phyloP scores from a whole-genome alignment of 92 coral and sea anemone species.

The Palythoa grandiflora region DNA sequence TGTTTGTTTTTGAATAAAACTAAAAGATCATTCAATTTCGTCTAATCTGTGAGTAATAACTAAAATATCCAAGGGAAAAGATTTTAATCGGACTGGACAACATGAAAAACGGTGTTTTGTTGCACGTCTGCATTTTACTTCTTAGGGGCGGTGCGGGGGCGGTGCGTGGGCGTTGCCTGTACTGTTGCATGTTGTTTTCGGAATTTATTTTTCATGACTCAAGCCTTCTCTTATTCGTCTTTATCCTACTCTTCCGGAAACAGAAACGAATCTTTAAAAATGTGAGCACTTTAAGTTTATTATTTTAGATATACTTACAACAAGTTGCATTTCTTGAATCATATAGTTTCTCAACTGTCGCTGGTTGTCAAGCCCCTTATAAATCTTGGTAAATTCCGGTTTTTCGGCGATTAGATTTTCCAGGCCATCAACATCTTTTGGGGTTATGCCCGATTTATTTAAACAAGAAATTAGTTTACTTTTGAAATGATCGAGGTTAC shows the following conservation, averaged over 20 bases:
- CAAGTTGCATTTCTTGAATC: background rate
- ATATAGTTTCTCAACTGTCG: background rate
- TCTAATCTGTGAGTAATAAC: background rate
- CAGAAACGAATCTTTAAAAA: too few species aligned
- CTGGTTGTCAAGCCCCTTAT: background rate
- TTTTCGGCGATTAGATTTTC: background rate
- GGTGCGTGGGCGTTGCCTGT: background rate
- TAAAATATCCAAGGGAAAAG: background rate
- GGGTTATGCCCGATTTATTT: background rate
- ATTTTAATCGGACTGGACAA: background rate
- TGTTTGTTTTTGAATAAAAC: background rate
- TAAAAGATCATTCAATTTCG: background rate
- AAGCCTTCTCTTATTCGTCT: background rate
- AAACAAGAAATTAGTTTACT: background rate
- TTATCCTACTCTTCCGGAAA: background rate
- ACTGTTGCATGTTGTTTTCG: background rate
- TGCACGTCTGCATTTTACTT: background rate
- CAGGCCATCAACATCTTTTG: background rate
- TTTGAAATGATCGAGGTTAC: background rate
- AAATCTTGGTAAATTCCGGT: background rate
- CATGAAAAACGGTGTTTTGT: background rate
- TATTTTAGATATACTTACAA: background rate
- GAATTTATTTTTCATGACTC: background rate
- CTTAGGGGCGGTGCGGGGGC: constrained; percentile 2
- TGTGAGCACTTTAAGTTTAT: background rate